Evolutionary conservation across 2,113 vertebrate species (phyloP).

Genomic region (Nothocercus nigrocapillus): DNA sequence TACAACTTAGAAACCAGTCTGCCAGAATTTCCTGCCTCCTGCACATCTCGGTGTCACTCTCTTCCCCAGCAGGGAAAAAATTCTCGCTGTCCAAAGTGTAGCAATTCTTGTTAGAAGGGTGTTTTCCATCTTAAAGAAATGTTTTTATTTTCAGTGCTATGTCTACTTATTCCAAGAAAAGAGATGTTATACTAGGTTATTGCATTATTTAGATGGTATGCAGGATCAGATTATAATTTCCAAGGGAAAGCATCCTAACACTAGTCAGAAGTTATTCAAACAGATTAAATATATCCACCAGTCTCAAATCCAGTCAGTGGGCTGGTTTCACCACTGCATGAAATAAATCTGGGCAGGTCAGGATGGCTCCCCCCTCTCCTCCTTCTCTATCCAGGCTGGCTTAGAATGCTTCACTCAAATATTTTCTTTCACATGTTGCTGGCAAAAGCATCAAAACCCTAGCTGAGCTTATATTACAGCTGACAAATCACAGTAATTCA

Average conservation of each 20-base stretch:
- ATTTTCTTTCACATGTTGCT: conserved; percentile 63
- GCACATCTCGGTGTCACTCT: background rate
- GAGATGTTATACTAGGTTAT: background rate
- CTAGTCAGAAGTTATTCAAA: background rate
- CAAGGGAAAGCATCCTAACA: background rate
- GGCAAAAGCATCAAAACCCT: conserved; percentile 65
- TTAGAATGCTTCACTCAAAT: conserved; percentile 48
- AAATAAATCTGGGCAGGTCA: conserved; percentile 37
- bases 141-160: background rate
- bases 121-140: background rate
- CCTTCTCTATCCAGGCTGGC: conserved; percentile 16
- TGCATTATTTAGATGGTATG: conserved; percentile 36
- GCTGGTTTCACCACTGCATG: background rate
- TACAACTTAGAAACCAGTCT: background rate
- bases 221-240: conserved; percentile 31
- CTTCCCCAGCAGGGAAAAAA: background rate
- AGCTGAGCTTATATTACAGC: conserved; percentile 61
- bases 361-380: background rate
- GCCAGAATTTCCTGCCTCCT: background rate
- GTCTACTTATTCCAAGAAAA: background rate
- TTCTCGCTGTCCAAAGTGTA: background rate
- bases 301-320: conserved; percentile 38
- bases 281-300: conserved; percentile 22
- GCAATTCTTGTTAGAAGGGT: background rate
- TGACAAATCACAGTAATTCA: conserved; percentile 75